Base-by-base conservation (phyloP, 1,140 invertebrate genomes). In the Drosophila malerkotliana region DNA sequence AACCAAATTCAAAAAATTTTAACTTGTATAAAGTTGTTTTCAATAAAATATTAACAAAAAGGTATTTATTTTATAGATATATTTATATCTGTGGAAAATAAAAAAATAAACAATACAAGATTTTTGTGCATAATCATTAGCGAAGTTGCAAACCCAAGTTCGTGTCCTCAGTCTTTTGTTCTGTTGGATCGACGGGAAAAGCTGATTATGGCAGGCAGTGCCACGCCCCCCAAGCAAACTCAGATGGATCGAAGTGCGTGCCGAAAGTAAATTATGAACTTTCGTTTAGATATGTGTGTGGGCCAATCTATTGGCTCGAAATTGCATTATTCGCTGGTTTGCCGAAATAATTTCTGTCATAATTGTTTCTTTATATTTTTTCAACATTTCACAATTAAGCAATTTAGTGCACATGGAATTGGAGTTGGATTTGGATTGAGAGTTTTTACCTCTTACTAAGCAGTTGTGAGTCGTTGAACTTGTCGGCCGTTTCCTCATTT, bases 381-480 rank as follows among this genome's bases (percentile, higher is more conserved):
- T 88, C 81, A 56, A 79, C 72, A 77, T 81, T 81, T 85, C 58
- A 59, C 66, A 85, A 87, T 85, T 82, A 78, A 87, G 81, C 81
- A 85, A 85, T 82, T 82, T 72, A 58, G 56, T 55, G 53, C 47
- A 72, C 71, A 75, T 74, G 53, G 52, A 49, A 57, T 57, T 32
- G 64, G 34, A 21, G 34, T 48, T 41, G 51, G 24, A 69, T 39
- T 69, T 18, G 51, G 30, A 53, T 53, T 24, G 10, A 34, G 14
- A 44, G 24, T 34, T 9, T 32, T 10, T 44, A 41, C 32, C 72
- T 55, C 62, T 44, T 47, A 58, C 39, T 10, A 64, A 51, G 53
- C 66, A 39, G 44, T 61, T 24, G 54, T 41, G 44, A 75, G 82
- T 88, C 83, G 71, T 88, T 87, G 79, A 87, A 87, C 82, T 87